Evolutionary conservation across 2,888 invertebrate species (phyloP), one percentile per base, ranked within the genome.

Genomic region (Torymus auratus): DNA sequence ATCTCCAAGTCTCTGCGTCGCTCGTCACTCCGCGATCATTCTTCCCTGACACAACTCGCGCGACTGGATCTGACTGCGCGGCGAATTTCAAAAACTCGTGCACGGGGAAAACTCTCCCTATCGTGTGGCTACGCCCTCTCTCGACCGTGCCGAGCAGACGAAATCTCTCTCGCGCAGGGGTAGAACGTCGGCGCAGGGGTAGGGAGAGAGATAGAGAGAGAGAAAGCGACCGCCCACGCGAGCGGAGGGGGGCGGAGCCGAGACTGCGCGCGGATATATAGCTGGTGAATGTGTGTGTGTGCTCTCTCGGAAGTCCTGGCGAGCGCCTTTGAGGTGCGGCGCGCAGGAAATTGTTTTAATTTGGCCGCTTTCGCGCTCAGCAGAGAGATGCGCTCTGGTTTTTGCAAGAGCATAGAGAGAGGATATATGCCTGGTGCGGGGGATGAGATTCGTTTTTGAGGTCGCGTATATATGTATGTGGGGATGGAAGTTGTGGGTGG

Each of bases 261-360:
- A 41, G 41, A 41, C 41, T 41, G 41, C 41, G 41, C 41, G 41
- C 7, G 5, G 41, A 7, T 41, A 41, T 41, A 41, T 41, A 41
- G 77, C 73, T 14, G 2, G n/a, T n/a, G n/a, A n/a, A n/a, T 23
- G 50, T 11, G 3, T 11, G 28, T 17, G 15, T n/a, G 2, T 50
- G 50, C 50, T 17, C 50, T 7, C 53, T 4, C 56, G 14, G n/a
- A 70, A 4, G 28, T 12, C 17, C n/a, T 13, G 53, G 11, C 20
- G 53, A 14, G 28, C 55, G 55, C 73, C 58, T 72, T 72, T 72
- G 61, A 72, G 52, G 23, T 53, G 20, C 14, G 64, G 12, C 23
- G 14, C 50, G 58, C 80, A 81, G 74, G 78, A 81, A 81, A 75
- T 77, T 73, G 69, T 81, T 81, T 81, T 77, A 81, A 81, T 81